Conservation (phyloP, 2,113 vertebrate genomes). For the Desmodus rotundus region DNA sequence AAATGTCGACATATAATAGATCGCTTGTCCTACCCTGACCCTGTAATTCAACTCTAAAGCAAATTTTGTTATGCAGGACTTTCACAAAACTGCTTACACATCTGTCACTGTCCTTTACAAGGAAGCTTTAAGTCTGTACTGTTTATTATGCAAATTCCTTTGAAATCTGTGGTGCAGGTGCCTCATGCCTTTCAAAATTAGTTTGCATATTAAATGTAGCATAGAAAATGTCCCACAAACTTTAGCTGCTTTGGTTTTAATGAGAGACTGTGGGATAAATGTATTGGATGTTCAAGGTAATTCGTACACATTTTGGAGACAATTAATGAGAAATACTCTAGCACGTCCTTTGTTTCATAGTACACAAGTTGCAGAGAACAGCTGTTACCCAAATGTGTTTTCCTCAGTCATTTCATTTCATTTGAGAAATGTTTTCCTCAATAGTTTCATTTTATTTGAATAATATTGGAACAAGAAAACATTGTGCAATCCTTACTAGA, state of each 20-base stretch:
- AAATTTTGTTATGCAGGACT: slow-evolving; percentile 72
- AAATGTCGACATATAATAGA: slow-evolving; percentile 51
- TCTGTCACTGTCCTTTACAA: slow-evolving; percentile 76
- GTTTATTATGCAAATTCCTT: slow-evolving; percentile 80
- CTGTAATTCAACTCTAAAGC: slow-evolving; percentile 65
- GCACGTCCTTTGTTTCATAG: slow-evolving; percentile 28
- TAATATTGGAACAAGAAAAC: slow-evolving; percentile 33
- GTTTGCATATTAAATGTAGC: slow-evolving; percentile 78
- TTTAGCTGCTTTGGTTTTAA: slow-evolving; percentile 62
- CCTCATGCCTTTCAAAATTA: slow-evolving; percentile 76
- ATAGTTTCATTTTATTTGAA: slow-evolving; percentile 59
- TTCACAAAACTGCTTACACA: slow-evolving; percentile 69
- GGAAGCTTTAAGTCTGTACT: slow-evolving; percentile 68
- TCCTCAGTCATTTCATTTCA: slow-evolving; percentile 40
- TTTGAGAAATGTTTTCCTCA: slow-evolving; percentile 46
- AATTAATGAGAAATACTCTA: slow-evolving; percentile 63
- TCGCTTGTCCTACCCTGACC: slow-evolving; percentile 64
- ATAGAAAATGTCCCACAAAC: slow-evolving; percentile 56
- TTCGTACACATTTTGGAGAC: slow-evolving; percentile 43
- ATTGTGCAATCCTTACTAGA: not conserved
- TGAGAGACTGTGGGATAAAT: slow-evolving; percentile 39
- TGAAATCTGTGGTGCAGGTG: slow-evolving; percentile 76
- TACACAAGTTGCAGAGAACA: slow-evolving; percentile 14
- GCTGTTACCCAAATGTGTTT: slow-evolving; percentile 59
- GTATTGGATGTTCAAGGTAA: slow-evolving; percentile 44